Percentiles rank a stretch among this genome's conserved stretches.
Evolutionary conservation across 1,140 invertebrate genomes (phyloP).

Genomic region (Sipha flava): DNA sequence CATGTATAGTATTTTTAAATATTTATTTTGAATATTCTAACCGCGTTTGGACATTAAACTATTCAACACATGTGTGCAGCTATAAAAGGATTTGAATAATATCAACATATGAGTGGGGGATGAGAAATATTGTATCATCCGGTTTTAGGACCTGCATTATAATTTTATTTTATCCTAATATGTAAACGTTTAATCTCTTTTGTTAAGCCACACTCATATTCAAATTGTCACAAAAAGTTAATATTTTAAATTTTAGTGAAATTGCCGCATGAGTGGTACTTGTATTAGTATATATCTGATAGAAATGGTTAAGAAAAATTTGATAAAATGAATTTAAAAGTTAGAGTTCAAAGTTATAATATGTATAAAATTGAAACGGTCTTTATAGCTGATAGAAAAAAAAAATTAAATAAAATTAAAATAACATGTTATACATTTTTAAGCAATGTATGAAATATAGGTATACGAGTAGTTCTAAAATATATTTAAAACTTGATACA

Average conservation of each 20-base stretch:
- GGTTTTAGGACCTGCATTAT: constrained; percentile 19
- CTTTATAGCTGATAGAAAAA: too few species aligned
- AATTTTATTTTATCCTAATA: constrained; percentile 14
- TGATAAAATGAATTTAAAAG: too few species aligned
- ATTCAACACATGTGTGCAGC: constrained; percentile 21
- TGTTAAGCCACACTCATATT: neutral
- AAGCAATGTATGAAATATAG: too few species aligned
- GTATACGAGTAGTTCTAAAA: too few species aligned
- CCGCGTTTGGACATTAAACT: constrained; percentile 14
- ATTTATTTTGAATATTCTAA: constrained; percentile 22
- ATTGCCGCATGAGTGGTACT: neutral
- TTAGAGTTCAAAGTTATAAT: too few species aligned
- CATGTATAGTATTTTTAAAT: neutral
- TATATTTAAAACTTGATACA: too few species aligned
- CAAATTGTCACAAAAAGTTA: neutral
- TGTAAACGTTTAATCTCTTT: constrained; percentile 16
- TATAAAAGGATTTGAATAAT: constrained; percentile 10
- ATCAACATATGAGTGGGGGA: neutral
- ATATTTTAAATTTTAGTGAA: neutral
- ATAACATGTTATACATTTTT: too few species aligned
- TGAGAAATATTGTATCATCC: constrained; percentile 1
- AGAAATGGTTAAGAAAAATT: too few species aligned
- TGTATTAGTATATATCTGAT: too few species aligned
- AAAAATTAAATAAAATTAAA: too few species aligned
- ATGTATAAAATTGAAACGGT: too few species aligned